Percentiles rank a stretch among this genome's conserved stretches.
Evolutionary conservation across 2,113 vertebrate species (phyloP).

Genomic region (Tapirus terrestris): DNA sequence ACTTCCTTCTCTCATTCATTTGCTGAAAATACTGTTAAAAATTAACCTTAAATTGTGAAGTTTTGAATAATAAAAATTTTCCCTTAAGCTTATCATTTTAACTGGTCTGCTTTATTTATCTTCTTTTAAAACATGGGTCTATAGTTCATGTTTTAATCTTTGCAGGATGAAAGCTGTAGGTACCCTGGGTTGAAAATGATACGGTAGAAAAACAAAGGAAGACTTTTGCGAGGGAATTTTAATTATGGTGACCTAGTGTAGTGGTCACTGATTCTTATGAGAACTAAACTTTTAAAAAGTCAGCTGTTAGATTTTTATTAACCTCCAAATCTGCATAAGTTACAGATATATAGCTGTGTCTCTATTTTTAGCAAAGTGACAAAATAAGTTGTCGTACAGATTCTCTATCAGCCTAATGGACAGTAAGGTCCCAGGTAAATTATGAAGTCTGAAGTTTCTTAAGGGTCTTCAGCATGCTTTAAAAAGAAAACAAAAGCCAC

Average conservation of each 20-base stretch:
- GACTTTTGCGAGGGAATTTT: neutral
- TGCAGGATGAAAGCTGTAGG: neutral
- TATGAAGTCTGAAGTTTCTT: neutral
- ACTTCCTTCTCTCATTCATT: neutral
- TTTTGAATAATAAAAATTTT: constrained; percentile 34
- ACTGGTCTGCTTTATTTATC: neutral
- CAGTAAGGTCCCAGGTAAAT: neutral
- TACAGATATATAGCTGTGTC: neutral
- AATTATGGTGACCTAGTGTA: neutral
- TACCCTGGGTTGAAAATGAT: neutral
- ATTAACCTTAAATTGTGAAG: constrained; percentile 13
- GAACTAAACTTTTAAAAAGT: neutral
- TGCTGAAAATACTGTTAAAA: constrained; percentile 46
- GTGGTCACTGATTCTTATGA: neutral
- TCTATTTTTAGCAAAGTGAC: neutral
- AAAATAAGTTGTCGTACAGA: constrained; percentile 1
- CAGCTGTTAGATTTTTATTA: constrained; percentile 31
- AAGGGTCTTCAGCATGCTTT: neutral
- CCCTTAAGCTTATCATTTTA: neutral
- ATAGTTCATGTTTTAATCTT: constrained; percentile 36
- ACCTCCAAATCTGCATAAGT: neutral
- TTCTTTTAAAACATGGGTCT: neutral
- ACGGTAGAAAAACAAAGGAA: neutral
- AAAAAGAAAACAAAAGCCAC: neutral
- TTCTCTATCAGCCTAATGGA: neutral